Evolutionary conservation across 2,888 invertebrate genomes (phyloP).

Genomic region (Hipparchia semele): DNA sequence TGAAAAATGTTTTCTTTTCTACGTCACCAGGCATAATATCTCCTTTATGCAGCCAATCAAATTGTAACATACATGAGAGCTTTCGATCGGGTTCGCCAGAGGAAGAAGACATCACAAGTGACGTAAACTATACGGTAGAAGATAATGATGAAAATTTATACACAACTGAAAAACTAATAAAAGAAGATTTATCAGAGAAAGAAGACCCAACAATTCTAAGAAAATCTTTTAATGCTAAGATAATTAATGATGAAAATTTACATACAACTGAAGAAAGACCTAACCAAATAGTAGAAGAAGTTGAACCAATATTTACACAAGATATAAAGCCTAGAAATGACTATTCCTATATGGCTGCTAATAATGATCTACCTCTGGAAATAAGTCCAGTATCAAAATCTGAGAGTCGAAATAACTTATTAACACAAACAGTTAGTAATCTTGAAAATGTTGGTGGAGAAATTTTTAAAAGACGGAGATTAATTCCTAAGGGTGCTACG

Average conservation of each 20-base stretch:
- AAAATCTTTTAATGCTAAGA: not conserved
- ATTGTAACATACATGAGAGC: not conserved
- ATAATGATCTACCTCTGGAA: not conserved
- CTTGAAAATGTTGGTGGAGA: too few species aligned
- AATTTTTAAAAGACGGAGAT: too few species aligned
- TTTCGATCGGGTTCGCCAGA: not conserved
- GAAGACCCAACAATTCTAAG: not conserved
- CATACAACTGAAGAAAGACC: not conserved
- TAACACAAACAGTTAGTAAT: too few species aligned
- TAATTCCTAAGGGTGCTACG: too few species aligned
- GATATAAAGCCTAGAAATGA: not conserved
- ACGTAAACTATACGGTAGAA: not conserved
- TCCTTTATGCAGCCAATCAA: not conserved
- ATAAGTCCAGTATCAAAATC: not conserved
- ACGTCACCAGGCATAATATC: constrained; percentile 6
- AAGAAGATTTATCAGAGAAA: not conserved
- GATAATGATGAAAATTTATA: not conserved
- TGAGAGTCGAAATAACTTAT: not conserved
- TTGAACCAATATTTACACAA: not conserved
- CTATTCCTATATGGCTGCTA: not conserved
- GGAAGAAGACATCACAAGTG: not conserved
- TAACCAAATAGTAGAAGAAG: not conserved
- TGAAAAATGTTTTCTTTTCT: constrained; percentile 43
- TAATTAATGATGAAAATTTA: not conserved
- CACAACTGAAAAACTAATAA: not conserved